Base-by-base conservation (phyloP, 2,888 invertebrate genomes). In the Tetanocera ferruginea region DNA sequence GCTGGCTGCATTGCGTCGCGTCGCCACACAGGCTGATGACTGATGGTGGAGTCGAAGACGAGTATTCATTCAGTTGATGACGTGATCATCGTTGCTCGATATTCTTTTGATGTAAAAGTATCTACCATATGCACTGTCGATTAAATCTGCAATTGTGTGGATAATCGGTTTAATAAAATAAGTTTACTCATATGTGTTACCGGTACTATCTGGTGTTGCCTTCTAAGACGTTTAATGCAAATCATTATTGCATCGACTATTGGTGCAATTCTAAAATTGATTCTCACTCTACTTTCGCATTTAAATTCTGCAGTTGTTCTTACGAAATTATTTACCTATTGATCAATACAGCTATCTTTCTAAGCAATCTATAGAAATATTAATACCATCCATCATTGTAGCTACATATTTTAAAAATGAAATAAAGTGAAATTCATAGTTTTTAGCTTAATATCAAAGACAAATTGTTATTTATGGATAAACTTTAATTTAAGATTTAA, bases 21-120 rank as follows among this genome's bases (percentile, higher is more conserved):
- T 82, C 82, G 85, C 85, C 86, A 84, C 82, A 83, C 83, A 83
- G 85, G 86, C 85, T 86, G 85, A 86, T 85, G 85, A 86, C 84
- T 85, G 76, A 76, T 66, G 67, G 51, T 57, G 70, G 70, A 49
- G 86, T 83, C 82, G 85, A 67, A 71, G 23, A 64, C 73, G 73
- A 60, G 55, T 67, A 51, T 73, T 49, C 55, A 67, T 43, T 69
- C 83, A 83, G 82, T 83, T 83, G 82, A 85, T 86, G 85, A 84
- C 86, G 85, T n/a, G n/a, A n/a, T 85, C 86, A 85, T 85, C 85
- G 60, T 43, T 37, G 72, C 57, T 37, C 57, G 72, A 72, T 60
- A 57, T 37, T 57, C 57, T 23, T 19, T 57, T 9, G 51, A 51
- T 49, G 28, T 19, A 55, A 72, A 72, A 52, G 11, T 6, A 37